Evolutionary conservation across 2,113 vertebrate species (phyloP).

Genomic region (Ctenodactylus gundi): DNA sequence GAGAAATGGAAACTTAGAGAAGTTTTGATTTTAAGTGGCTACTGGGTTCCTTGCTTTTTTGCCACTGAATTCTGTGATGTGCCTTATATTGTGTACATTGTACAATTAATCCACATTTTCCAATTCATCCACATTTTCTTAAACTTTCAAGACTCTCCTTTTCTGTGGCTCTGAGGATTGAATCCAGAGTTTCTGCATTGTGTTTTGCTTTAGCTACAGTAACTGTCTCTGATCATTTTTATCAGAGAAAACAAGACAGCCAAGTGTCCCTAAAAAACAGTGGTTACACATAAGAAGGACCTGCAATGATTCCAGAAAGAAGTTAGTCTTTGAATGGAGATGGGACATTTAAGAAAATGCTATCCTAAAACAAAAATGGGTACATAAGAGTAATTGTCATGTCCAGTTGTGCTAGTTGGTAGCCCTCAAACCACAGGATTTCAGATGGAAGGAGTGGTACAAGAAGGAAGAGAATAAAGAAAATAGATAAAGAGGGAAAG

Average conservation of each 20-base stretch:
- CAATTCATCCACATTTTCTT: not conserved
- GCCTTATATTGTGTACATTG: not conserved
- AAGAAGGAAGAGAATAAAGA: not conserved
- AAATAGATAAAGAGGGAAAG: not conserved
- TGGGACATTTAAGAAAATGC: conserved; percentile 14
- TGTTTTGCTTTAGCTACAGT: not conserved
- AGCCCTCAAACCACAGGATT: not conserved
- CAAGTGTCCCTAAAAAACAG: not conserved
- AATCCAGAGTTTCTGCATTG: not conserved
- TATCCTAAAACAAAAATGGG: not conserved
- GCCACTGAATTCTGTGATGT: not conserved
- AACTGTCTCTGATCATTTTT: not conserved
- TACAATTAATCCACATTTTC: not conserved
- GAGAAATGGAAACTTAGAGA: not conserved
- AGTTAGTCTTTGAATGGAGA: not conserved
- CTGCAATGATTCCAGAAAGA: not conserved
- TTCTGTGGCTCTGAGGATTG: not conserved
- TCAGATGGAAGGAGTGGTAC: not conserved
- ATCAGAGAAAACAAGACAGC: not conserved
- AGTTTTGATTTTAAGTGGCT: not conserved
- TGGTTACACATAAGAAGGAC: not conserved
- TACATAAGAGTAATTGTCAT: not conserved
- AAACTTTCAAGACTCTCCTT: not conserved
- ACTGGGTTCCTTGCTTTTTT: not conserved
- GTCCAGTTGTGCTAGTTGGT: not conserved